These are phyloP conservation scores for Enhydra lutris DNA, from an alignment of 2,113 vertebrate genomes.

Conservation along the genomic window DNA sequence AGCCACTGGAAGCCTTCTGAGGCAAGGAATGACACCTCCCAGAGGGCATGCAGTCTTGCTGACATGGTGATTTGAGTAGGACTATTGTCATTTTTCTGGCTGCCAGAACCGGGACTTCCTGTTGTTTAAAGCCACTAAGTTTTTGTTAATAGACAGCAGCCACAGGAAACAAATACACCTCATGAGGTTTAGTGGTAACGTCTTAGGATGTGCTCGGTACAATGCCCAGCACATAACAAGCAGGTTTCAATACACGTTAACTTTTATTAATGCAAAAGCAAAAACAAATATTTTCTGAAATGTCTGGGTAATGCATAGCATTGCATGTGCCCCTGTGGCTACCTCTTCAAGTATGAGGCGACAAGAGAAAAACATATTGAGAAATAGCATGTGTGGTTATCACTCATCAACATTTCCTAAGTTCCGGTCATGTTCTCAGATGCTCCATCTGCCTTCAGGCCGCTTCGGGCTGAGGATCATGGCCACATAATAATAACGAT, in stretches of 20 bases:
- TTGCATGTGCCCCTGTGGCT: background rate
- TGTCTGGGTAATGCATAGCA: background rate
- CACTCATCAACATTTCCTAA: background rate
- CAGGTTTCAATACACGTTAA: background rate
- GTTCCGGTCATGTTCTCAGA: background rate
- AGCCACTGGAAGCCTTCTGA: background rate
- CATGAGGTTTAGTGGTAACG: background rate
- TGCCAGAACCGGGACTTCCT: background rate
- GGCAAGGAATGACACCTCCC: background rate
- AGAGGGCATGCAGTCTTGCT: background rate
- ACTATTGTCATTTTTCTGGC: background rate
- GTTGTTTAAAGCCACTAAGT: background rate
- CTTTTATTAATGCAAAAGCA: background rate
- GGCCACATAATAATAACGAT: background rate
- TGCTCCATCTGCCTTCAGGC: background rate
- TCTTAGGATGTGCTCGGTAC: background rate
- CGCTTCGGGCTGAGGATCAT: background rate
- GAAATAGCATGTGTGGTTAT: constrained; percentile 4
- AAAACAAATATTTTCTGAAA: background rate
- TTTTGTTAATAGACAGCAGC: background rate
- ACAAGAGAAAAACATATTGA: constrained; percentile 27
- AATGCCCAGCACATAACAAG: background rate
- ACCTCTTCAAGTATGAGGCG: background rate
- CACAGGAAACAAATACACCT: background rate
- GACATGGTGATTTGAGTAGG: background rate